Evolutionary conservation across 1,140 invertebrate species (phyloP).

Genomic region (Idris sp.): DNA sequence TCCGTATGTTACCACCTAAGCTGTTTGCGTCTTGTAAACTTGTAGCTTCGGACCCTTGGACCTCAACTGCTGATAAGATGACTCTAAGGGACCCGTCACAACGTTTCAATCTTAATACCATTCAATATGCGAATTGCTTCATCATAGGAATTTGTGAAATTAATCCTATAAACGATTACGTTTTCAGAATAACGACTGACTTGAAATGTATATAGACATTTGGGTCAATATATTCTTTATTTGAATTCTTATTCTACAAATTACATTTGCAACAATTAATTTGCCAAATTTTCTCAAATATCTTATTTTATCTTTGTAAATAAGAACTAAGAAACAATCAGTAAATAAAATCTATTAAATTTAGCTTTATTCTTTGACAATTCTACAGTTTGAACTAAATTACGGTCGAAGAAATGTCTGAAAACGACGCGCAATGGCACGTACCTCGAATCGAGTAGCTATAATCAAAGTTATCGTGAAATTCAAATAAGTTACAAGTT

Average conservation of each 20-base stretch:
- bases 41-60: constrained; percentile 63
- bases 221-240: no score
- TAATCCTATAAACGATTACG: constrained; percentile 42
- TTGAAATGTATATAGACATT: no score
- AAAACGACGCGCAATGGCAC: constrained; percentile 5
- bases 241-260: no score
- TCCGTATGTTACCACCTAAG: constrained; percentile 73
- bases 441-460: constrained; percentile 31
- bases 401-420: neutral
- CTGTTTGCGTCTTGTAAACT: constrained; percentile 76
- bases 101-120: constrained; percentile 60
- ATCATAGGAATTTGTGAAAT: constrained; percentile 52
- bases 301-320: no score
- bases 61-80: constrained; percentile 70
- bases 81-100: constrained; percentile 51
- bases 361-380: neutral
- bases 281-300: no score
- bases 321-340: no score
- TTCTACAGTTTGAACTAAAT: neutral
- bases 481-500: constrained; percentile 56
- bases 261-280: no score
- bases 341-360: no score
- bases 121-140: constrained; percentile 72
- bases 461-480: constrained; percentile 55
- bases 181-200: constrained; percentile 10